Conservation (phyloP, 2,888 invertebrate species). For the Platynereis dumerilii region DNA sequence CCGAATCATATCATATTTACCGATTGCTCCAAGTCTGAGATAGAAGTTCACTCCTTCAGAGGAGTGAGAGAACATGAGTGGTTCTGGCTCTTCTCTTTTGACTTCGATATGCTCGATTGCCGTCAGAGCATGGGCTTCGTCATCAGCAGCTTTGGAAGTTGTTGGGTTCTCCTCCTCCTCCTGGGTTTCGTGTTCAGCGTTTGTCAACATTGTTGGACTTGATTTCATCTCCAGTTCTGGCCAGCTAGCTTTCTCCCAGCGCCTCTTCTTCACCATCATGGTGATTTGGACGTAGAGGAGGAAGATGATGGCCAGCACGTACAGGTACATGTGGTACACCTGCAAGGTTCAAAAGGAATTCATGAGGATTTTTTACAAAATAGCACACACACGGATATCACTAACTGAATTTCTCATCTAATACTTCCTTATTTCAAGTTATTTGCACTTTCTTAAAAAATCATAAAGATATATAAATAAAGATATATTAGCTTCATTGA, state of each 20-base stretch:
- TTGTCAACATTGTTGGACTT: neutral
- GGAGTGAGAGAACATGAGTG: neutral
- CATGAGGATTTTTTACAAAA: no score
- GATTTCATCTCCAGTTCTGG: neutral
- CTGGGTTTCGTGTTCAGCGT: neutral
- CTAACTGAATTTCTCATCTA: no score
- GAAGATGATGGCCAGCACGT: neutral
- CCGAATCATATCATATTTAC: no score
- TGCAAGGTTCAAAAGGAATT: neutral
- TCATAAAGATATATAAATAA: no score
- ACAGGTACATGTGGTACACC: constrained; percentile 5
- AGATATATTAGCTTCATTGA: no score
- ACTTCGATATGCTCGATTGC: neutral
- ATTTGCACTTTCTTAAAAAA: no score
- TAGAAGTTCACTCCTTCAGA: constrained; percentile 4
- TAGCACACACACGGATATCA: no score
- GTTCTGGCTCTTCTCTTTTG: neutral
- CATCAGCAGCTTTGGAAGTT: neutral
- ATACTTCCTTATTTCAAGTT: no score
- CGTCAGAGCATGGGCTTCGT: neutral
- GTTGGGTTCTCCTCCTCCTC: neutral
- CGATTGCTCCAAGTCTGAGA: neutral
- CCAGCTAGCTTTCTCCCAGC: constrained; percentile 3
- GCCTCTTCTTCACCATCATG: neutral
- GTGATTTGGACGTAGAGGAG: constrained; percentile 3